phyloP scores from a whole-genome alignment of 1,140 invertebrate species.

The Leptopilina boulardi region DNA sequence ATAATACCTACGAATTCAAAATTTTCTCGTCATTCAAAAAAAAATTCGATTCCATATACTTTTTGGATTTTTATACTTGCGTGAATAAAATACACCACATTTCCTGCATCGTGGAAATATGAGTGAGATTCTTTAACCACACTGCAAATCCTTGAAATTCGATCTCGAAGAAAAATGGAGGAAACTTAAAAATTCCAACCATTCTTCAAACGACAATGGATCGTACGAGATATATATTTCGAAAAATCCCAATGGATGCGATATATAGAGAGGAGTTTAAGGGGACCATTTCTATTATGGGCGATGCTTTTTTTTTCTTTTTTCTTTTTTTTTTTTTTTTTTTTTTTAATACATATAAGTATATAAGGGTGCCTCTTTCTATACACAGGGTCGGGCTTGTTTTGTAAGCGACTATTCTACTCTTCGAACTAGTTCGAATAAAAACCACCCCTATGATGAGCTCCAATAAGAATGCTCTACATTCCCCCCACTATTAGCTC shows the following conservation, averaged over 20 bases:
- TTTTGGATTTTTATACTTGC: not conserved
- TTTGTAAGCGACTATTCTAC: slow-evolving; percentile 66
- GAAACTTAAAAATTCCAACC: slow-evolving; percentile 66
- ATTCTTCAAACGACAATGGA: slow-evolving; percentile 67
- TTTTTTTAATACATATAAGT: too few species aligned
- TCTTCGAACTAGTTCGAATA: slow-evolving; percentile 67
- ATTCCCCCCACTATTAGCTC: slow-evolving; percentile 38
- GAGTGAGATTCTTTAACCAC: slow-evolving; percentile 26
- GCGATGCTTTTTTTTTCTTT: slow-evolving; percentile 62
- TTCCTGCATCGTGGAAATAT: slow-evolving; percentile 35
- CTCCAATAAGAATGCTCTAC: slow-evolving; percentile 63
- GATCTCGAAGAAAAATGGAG: slow-evolving; percentile 64
- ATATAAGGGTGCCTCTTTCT: slow-evolving; percentile 61
- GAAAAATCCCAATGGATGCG: slow-evolving; percentile 66
- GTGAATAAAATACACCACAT: slow-evolving; percentile 31
- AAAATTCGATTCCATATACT: not conserved
- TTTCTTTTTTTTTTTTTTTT: too few species aligned
- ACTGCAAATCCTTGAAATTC: slow-evolving; percentile 55
- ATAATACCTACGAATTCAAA: too few species aligned
- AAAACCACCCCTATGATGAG: slow-evolving; percentile 72
- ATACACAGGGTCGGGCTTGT: slow-evolving; percentile 58
- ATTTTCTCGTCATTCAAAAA: too few species aligned
- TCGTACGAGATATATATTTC: slow-evolving; percentile 57
- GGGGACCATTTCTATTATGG: slow-evolving; percentile 68
- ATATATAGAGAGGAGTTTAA: slow-evolving; percentile 36